Conservation (phyloP, 1,140 invertebrate genomes). For the Dermatophagoides farinae region DNA sequence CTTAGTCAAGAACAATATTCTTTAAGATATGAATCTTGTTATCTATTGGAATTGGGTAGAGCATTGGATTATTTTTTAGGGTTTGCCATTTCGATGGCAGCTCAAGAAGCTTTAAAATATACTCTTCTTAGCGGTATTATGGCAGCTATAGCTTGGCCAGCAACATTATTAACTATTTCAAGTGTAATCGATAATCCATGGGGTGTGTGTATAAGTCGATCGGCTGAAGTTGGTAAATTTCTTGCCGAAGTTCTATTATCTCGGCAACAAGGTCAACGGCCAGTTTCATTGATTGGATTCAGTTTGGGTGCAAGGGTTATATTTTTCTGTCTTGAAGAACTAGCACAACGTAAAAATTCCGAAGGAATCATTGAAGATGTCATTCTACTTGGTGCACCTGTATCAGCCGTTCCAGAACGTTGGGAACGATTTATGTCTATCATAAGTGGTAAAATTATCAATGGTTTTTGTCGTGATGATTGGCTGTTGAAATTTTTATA, state of each 20-base stretch:
- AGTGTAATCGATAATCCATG: slow-evolving; percentile 51
- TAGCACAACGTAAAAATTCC: slow-evolving; percentile 30
- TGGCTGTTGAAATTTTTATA: slow-evolving; percentile 48
- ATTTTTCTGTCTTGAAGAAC: slow-evolving; percentile 40
- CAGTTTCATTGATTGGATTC: slow-evolving; percentile 48
- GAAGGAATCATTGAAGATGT: slow-evolving; percentile 49
- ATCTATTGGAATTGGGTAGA: slow-evolving; percentile 41
- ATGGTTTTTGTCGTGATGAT: slow-evolving; percentile 39
- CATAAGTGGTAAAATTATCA: slow-evolving; percentile 41
- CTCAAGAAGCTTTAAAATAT: slow-evolving; percentile 49
- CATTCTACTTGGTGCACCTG: slow-evolving; percentile 44
- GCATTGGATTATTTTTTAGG: slow-evolving; percentile 41
- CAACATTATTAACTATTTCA: slow-evolving; percentile 36
- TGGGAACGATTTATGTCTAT: slow-evolving; percentile 37
- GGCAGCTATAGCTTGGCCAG: slow-evolving; percentile 45
- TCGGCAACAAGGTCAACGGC: slow-evolving; percentile 41
- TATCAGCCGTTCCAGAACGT: slow-evolving; percentile 30
- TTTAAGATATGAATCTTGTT: slow-evolving; percentile 41
- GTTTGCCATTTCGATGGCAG: slow-evolving; percentile 41
- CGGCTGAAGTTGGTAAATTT: slow-evolving; percentile 42
- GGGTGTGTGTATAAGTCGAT: slow-evolving; percentile 44
- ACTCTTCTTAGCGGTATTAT: slow-evolving; percentile 44
- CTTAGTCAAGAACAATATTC: slow-evolving; percentile 46
- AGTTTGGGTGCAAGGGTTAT: slow-evolving; percentile 49
- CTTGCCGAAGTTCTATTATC: slow-evolving; percentile 42